Percentiles rank a stretch among this genome's conserved stretches.
Evolutionary conservation across 2,113 vertebrate genomes (phyloP).

Genomic region (Oreamnos americanus): DNA sequence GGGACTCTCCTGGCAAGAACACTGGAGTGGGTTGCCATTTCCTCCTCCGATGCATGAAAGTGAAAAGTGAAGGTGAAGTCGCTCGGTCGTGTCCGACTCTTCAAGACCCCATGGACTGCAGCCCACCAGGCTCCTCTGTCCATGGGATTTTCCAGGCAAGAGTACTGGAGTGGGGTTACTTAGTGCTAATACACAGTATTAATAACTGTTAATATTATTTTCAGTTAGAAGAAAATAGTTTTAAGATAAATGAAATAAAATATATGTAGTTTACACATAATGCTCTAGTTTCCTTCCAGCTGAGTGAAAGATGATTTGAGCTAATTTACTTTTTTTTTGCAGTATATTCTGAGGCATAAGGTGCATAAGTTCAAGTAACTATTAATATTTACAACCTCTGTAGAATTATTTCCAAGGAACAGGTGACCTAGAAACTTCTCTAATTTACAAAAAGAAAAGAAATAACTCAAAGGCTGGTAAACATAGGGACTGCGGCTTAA

Average conservation of each 20-base stretch:
- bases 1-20: no score
- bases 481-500: not conserved
- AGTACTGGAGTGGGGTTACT: not conserved
- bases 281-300: not conserved
- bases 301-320: not conserved
- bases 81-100: no score
- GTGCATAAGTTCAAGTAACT: not conserved
- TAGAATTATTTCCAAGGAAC: not conserved
- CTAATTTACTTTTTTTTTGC: not conserved
- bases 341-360: not conserved
- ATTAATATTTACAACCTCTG: not conserved
- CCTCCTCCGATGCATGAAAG: no score
- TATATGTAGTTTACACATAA: not conserved
- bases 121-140: no score
- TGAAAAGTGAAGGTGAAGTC: no score
- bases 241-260: not conserved
- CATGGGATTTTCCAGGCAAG: no score
- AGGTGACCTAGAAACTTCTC: not conserved
- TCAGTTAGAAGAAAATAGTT: not conserved
- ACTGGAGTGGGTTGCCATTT: no score
- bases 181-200: not conserved
- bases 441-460: not conserved
- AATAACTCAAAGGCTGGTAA: not conserved
- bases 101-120: no score
- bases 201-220: not conserved